Conservation (phyloP, 2,113 vertebrate species). For the Himantopus leucocephalus region DNA sequence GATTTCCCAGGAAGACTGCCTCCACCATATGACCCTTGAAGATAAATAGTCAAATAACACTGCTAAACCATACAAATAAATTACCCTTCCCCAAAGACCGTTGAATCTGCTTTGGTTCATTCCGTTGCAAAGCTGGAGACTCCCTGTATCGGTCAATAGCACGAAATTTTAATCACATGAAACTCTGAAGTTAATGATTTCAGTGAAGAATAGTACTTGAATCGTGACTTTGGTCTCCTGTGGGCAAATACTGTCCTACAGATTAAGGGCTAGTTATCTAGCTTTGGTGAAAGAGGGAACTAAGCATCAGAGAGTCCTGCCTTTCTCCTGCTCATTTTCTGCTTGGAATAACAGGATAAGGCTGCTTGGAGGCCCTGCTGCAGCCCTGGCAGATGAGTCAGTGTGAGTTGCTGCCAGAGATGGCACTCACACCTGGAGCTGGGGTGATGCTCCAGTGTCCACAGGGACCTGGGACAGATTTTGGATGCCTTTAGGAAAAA, state of each 20-base stretch:
- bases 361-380: not conserved
- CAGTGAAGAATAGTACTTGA: not conserved
- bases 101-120: not conserved
- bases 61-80: not conserved
- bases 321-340: not conserved
- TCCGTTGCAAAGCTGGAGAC: not conserved
- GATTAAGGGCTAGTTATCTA: not conserved
- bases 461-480: not conserved
- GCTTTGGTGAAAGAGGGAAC: not conserved
- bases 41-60: not conserved
- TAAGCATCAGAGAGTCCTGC: too few relatives aligned
- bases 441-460: not conserved
- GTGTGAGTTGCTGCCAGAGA: not conserved
- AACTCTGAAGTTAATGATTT: not conserved
- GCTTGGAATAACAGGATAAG: not conserved
- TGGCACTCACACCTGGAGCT: not conserved
- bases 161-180: not conserved
- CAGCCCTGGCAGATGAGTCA: not conserved
- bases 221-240: not conserved
- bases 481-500: not conserved
- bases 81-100: not conserved
- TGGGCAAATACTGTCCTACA: not conserved
- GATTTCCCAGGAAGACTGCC: not conserved
- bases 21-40: not conserved
- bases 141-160: not conserved